Evolutionary conservation across 2,888 invertebrate genomes (phyloP).

Genomic region (Spatulosminthurus flaviceps): DNA sequence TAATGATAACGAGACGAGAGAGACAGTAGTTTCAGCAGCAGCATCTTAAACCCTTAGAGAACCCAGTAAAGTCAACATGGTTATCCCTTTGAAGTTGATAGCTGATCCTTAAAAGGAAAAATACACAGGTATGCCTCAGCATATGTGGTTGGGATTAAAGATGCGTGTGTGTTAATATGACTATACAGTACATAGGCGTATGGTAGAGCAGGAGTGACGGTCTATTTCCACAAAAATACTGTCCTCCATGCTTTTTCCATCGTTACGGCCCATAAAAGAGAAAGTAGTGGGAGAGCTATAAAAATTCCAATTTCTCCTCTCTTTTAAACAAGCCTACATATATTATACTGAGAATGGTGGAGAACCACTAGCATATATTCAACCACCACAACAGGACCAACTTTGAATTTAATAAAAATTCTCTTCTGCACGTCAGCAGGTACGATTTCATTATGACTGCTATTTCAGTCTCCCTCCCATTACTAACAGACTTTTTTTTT

Average conservation of each 20-base stretch:
- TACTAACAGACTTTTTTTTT: neutral
- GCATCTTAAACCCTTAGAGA: too few species aligned
- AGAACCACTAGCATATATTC: neutral
- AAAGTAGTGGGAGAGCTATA: neutral
- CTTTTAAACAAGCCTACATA: neutral
- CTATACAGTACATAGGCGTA: too few species aligned
- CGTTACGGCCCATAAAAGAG: neutral
- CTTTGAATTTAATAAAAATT: conserved; percentile 13
- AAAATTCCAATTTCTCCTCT: conserved; percentile 5
- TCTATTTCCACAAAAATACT: neutral
- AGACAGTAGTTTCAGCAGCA: too few species aligned
- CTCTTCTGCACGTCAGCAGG: conserved; percentile 8
- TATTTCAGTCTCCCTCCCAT: neutral
- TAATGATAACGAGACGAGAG: neutral
- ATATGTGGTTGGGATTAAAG: too few species aligned
- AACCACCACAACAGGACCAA: neutral
- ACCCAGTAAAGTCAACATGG: too few species aligned
- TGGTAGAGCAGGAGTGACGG: neutral
- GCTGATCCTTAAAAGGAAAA: too few species aligned
- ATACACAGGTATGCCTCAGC: too few species aligned
- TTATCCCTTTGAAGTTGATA: too few species aligned
- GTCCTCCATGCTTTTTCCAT: neutral
- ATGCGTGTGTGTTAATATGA: too few species aligned
- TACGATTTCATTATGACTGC: neutral
- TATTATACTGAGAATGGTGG: neutral